Evolutionary conservation across 2,797 vertebrate species (phyloP).

Genomic region (Platyrinchus mystaceus): DNA sequence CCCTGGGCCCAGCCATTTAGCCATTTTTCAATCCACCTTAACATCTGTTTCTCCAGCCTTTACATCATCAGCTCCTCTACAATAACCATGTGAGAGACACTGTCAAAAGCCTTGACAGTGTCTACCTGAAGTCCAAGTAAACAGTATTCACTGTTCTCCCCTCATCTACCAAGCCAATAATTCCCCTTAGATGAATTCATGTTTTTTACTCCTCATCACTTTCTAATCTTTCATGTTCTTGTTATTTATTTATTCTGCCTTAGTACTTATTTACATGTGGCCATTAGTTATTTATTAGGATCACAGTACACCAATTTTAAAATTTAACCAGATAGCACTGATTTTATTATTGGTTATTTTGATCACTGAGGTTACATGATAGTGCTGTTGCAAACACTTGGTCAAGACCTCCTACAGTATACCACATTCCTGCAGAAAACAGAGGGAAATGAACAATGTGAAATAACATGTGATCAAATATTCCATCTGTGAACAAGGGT

Average conservation of each 20-base stretch:
- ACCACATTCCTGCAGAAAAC: background rate
- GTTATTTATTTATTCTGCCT: background rate
- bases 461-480: background rate
- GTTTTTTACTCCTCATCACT: background rate
- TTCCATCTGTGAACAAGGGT: background rate
- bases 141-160: background rate
- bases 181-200: background rate
- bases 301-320: background rate
- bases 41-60: background rate
- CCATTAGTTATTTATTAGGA: background rate
- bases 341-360: background rate
- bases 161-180: background rate
- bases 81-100: rapidly evolving
- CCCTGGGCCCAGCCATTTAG: background rate
- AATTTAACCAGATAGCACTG: background rate
- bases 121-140: background rate
- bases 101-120: background rate
- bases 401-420: background rate
- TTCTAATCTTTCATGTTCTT: background rate
- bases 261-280: background rate
- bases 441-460: background rate
- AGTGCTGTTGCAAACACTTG: background rate
- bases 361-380: background rate
- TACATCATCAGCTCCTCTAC: background rate
- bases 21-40: background rate